Conservation (phyloP, 1,140 invertebrate genomes). For the Zophobas atratus region DNA sequence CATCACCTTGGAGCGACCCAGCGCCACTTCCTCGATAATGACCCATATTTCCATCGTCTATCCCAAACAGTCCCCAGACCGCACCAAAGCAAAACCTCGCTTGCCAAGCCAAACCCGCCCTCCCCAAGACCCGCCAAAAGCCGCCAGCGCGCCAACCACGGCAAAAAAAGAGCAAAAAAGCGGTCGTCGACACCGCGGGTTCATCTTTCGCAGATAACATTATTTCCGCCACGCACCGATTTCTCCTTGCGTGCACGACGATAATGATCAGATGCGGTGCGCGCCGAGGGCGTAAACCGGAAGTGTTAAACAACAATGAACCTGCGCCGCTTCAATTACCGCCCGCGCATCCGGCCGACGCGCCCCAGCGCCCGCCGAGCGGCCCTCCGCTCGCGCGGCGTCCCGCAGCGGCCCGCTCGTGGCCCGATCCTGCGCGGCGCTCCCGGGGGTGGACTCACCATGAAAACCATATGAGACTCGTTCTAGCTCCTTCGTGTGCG, state of each 20-base stretch:
- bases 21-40: too few species aligned
- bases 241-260: slow-evolving; percentile 10
- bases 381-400: slow-evolving; percentile 1
- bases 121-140: neutral
- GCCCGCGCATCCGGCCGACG: slow-evolving; percentile 55
- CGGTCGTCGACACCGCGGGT: neutral
- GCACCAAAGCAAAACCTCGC: too few species aligned
- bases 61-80: too few species aligned
- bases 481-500: slow-evolving; percentile 20
- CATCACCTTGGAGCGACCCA: too few species aligned
- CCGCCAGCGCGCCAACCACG: neutral
- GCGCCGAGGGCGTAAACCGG: slow-evolving; percentile 56
- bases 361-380: neutral
- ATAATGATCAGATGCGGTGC: slow-evolving; percentile 22
- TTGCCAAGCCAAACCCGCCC: too few species aligned
- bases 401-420: slow-evolving; percentile 51
- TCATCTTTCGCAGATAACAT: neutral
- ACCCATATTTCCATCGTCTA: too few species aligned
- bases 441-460: slow-evolving; percentile 50
- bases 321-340: slow-evolving; percentile 59
- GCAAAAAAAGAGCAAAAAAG: neutral
- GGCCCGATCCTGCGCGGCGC: slow-evolving; percentile 49
- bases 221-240: slow-evolving; percentile 26
- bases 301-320: slow-evolving; percentile 60
- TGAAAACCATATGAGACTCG: slow-evolving; percentile 48